A percentile compares a stretch with the other conserved stretches of the same genome.
phyloP scores from a whole-genome alignment of 2,113 vertebrate genomes.

The Nesoenas mayeri region DNA sequence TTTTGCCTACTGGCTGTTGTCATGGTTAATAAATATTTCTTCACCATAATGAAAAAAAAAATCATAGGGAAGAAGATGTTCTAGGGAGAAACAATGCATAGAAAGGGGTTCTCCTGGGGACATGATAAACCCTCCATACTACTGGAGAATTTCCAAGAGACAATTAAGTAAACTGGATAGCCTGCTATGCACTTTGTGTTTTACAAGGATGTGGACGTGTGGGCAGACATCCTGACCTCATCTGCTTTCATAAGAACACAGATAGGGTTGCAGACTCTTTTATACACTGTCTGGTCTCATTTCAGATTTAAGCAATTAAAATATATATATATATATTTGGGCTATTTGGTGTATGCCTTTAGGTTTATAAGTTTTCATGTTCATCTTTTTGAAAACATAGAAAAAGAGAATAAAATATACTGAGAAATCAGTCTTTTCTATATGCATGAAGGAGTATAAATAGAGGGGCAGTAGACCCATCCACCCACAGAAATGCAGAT shows the following conservation, averaged over 20 bases:
- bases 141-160: not conserved
- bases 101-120: not conserved
- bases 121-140: not conserved
- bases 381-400: not conserved
- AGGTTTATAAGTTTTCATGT: not conserved
- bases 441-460: not conserved
- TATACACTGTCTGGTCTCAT: not conserved
- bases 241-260: not conserved
- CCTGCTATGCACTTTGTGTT: not conserved
- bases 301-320: not conserved
- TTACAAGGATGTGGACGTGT: not conserved
- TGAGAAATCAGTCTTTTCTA: not conserved
- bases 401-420: not conserved
- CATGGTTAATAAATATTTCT: constrained; percentile 17
- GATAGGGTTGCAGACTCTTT: not conserved
- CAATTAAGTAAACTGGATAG: not conserved
- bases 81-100: not conserved
- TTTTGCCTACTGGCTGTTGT: not conserved
- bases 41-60: not conserved
- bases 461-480: not conserved
- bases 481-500: not conserved
- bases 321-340: not conserved
- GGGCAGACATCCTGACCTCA: not conserved
- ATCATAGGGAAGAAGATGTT: not conserved
- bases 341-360: not conserved